Conservation (phyloP, 2,888 invertebrate species). For the Seira ritae region DNA sequence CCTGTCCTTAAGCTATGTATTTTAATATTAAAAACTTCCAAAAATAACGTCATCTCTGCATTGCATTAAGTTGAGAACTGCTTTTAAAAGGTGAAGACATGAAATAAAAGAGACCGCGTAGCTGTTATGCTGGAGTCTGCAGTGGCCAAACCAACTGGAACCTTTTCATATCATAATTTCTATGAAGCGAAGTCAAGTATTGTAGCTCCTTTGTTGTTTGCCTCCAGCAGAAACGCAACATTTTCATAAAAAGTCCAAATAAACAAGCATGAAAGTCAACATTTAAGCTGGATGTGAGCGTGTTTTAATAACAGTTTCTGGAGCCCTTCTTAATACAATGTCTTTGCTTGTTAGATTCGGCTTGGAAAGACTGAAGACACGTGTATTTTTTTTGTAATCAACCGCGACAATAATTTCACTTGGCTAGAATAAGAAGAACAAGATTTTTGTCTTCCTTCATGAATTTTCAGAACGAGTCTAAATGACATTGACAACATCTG, state of each 20-base stretch:
- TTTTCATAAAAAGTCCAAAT: background rate
- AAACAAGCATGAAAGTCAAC: background rate
- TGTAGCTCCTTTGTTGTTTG: background rate
- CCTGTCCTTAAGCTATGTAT: background rate
- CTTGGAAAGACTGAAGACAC: background rate
- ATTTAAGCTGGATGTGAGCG: background rate
- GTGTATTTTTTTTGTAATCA: background rate
- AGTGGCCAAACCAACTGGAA: too few relatives aligned
- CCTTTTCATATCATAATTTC: too few relatives aligned
- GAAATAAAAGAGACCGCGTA: background rate
- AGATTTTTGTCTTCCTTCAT: background rate
- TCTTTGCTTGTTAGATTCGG: background rate
- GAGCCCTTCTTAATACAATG: background rate
- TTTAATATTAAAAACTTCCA: background rate
- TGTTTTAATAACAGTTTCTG: background rate
- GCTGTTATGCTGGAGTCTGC: too few relatives aligned
- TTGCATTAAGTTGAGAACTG: too few relatives aligned
- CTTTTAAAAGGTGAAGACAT: background rate
- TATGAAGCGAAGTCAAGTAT: too few relatives aligned
- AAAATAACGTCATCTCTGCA: background rate
- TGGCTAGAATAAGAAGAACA: background rate
- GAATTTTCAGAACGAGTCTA: background rate
- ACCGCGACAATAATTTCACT: background rate
- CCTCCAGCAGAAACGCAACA: background rate
- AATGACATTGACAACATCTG: conserved; percentile 7